phyloP scores from a whole-genome alignment of 1,140 invertebrate species.

The Hylyphantes graminicola region DNA sequence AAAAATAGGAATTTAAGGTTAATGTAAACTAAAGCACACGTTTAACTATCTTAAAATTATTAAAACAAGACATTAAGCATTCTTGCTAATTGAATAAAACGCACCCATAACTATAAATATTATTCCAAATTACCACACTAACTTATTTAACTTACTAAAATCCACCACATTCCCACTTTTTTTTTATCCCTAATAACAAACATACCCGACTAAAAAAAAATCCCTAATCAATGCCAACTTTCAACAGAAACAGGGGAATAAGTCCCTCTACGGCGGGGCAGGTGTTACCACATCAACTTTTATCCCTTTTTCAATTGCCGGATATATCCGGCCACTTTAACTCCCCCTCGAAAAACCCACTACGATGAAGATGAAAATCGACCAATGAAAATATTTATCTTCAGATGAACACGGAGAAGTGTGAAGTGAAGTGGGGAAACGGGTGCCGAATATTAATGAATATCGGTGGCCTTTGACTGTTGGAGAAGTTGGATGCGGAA shows the following conservation, averaged over 20 bases:
- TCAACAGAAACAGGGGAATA: neutral
- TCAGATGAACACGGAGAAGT: slow-evolving; percentile 36
- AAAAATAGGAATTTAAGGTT: too few species aligned
- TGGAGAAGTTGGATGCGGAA: too few species aligned
- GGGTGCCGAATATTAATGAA: slow-evolving; percentile 37
- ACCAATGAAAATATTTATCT: slow-evolving; percentile 59
- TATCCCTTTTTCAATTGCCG: slow-evolving; percentile 1
- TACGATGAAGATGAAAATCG: slow-evolving; percentile 45
- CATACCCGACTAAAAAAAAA: neutral
- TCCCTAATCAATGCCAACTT: neutral
- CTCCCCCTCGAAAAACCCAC: slow-evolving; percentile 28
- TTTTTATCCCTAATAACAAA: too few species aligned
- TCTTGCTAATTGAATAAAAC: too few species aligned
- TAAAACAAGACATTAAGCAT: too few species aligned
- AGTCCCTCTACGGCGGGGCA: neutral
- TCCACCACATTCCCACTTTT: too few species aligned
- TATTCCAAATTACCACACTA: too few species aligned
- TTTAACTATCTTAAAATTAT: too few species aligned
- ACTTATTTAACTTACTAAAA: too few species aligned
- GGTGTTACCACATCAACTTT: too few species aligned
- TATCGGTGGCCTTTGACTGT: neutral
- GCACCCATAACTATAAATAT: too few species aligned
- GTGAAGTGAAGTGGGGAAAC: slow-evolving; percentile 7
- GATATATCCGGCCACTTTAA: slow-evolving; percentile 3
- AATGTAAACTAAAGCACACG: too few species aligned